Evolutionary conservation across 2,797 vertebrate genomes (phyloP), one percentile per base, ranked within the genome.

Genomic region (Muscicapa striata): DNA sequence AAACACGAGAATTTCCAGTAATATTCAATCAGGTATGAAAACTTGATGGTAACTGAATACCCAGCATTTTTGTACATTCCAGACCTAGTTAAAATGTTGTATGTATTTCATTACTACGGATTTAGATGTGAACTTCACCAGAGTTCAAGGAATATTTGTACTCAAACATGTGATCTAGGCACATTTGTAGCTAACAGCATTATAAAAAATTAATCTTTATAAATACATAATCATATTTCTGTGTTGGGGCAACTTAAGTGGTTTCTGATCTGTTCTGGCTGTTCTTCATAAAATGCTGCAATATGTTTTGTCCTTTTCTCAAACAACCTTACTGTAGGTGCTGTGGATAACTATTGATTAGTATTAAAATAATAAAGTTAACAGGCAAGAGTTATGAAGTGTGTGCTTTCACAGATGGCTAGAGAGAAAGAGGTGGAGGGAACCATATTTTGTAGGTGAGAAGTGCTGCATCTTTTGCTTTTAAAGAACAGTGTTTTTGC

Each of bases 131-230:
- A 94, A 93, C 94, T 79, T 75, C 63, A 61, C 32, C 59, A 61
- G 87, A 90, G 87, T 90, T 92, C 83, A 91, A 82, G 87, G 67
- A 91, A 83, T 85, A 87, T 90, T 84, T 85, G 70, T 84, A 89
- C 29, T 26, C 72, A 74, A 51, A 69, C 80, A 75, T 19, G 55
- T 67, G 80, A 95, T 92, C 74, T 49, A 73, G 77, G 59, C 76
- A 91, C 38, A 87, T 89, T 86, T 88, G 87, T 86, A 90, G 85
- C 89, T 86, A 90, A 92, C 84, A 93, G 79, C 57, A 86, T 77
- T 82, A 93, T 95, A 94, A 96, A 97, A 96, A 93, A 91, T 93
- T 94, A 76, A 97, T 95, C 91, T 79, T 94, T 90, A 95, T 93
- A 96, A 96, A 94, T 96, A 96, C 82, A 87, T 91, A 96, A 92